These are phyloP conservation scores for Hipposideros armiger DNA, from an alignment of 2,113 vertebrate genomes.

Conservation along the genomic window DNA sequence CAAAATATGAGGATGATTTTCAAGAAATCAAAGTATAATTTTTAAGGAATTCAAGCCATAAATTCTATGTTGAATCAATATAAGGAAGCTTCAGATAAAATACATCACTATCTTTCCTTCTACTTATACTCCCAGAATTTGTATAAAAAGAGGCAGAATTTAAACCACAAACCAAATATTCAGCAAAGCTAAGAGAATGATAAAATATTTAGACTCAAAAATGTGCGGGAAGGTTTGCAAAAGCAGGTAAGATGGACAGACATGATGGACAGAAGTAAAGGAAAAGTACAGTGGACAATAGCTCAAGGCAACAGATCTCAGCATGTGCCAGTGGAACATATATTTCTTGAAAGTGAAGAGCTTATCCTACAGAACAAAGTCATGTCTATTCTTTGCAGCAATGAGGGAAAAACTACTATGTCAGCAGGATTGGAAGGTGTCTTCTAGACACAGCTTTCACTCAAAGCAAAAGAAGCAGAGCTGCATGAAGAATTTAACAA, in stretches of 20 bases:
- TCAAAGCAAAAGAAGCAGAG: background rate
- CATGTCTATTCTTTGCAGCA: background rate
- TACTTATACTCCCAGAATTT: background rate
- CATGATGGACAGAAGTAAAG: background rate
- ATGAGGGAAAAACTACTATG: background rate
- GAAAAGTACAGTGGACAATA: background rate
- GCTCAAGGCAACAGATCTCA: background rate
- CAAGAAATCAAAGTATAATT: background rate
- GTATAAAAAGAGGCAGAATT: background rate
- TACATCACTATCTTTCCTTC: background rate
- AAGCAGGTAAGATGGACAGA: background rate
- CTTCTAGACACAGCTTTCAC: background rate
- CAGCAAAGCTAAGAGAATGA: background rate
- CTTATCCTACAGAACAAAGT: background rate
- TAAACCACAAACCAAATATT: background rate
- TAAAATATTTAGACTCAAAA: background rate
- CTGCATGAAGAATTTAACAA: background rate
- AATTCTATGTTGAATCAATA: background rate
- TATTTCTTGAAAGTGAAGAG: background rate
- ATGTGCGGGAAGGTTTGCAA: background rate
- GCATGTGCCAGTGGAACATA: background rate
- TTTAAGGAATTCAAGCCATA: background rate
- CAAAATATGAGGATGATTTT: background rate
- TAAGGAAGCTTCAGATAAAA: background rate
- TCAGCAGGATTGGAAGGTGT: background rate